Evolutionary conservation across 1,140 invertebrate species (phyloP), one percentile per base, ranked within the genome.

Genomic region (Formica selysi): DNA sequence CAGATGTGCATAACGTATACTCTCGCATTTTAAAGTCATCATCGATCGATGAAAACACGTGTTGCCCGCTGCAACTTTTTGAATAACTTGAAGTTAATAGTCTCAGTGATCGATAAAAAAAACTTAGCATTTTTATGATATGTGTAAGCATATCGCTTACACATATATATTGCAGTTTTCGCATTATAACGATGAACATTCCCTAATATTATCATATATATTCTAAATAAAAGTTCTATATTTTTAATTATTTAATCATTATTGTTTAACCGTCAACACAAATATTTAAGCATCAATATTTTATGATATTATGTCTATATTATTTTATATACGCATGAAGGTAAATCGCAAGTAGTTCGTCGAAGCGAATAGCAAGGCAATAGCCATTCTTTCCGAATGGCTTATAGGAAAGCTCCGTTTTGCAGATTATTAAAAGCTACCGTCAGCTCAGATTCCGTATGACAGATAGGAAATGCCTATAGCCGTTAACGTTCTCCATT

Each of bases 351-450:
- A 48, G 13, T 29, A 57, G 65, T 16, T 71, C 32, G n/a, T 26
- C 48, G 48, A 26, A 48, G 36, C 54, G 26, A 44, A 41, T 51
- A 22, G 54, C 22, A 32, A 41, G 22, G 36, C 36, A 61, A 59
- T 41, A 73, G 13, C 38, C 67, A 44, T 81, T 71, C 51, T 61
- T 61, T 61, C 68, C 79, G 38, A 62, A 36, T 81, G 51, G 67
- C 54, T 73, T 81, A 81, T 61, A 36, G 68, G 41, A 83, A 61
- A 73, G 68, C 29, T 29, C 68, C 51, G 54, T 38, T 83, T 73
- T 83, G 38, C 38, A 48, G 79, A 83, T 83, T 83, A 83, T 83
- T 83, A 83, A 83, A 83, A 83, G 79, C 79, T 61, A 83, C 67
- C 79, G 68, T 83, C 79, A 83, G 73, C 38, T 83, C 79, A 74